A percentile compares a stretch with the other conserved stretches of the same genome.
Conservation (phyloP, 2,888 invertebrate genomes). For the Ochropacha duplaris region DNA sequence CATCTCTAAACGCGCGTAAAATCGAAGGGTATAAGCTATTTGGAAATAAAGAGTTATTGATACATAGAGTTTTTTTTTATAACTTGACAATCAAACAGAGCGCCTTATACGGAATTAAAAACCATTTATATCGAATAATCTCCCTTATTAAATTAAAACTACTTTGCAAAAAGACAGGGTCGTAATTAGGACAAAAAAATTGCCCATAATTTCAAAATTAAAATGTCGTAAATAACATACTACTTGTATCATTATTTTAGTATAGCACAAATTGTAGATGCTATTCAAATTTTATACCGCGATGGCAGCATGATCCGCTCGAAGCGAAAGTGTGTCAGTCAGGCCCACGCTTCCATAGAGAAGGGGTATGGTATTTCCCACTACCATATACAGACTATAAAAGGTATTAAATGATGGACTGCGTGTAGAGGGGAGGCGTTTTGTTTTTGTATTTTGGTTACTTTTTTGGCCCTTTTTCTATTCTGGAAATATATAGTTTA, state of each 20-base stretch:
- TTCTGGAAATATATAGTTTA: too few species aligned
- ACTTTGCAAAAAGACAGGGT: neutral
- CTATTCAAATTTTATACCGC: constrained; percentile 39
- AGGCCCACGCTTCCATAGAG: constrained; percentile 46
- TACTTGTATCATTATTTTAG: neutral
- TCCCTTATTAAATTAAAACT: neutral
- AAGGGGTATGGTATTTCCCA: constrained; percentile 54
- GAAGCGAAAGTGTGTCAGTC: constrained; percentile 66
- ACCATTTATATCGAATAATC: too few species aligned
- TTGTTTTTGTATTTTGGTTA: too few species aligned
- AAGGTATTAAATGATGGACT: constrained; percentile 25
- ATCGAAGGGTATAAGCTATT: too few species aligned
- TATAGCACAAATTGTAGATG: constrained; percentile 3
- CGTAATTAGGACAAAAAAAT: neutral
- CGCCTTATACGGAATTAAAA: too few species aligned
- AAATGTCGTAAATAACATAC: neutral
- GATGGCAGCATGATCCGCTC: constrained; percentile 36
- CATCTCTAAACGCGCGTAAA: too few species aligned
- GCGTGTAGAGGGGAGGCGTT: constrained; percentile 7
- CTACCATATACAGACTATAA: constrained; percentile 26
- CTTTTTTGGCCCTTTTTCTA: too few species aligned
- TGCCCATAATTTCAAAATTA: constrained; percentile 3
- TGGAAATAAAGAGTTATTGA: too few species aligned
- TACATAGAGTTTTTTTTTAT: too few species aligned
- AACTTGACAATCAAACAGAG: too few species aligned